Evolutionary conservation across 2,888 invertebrate genomes (phyloP).

Genomic region (Trissoscelio sp.): DNA sequence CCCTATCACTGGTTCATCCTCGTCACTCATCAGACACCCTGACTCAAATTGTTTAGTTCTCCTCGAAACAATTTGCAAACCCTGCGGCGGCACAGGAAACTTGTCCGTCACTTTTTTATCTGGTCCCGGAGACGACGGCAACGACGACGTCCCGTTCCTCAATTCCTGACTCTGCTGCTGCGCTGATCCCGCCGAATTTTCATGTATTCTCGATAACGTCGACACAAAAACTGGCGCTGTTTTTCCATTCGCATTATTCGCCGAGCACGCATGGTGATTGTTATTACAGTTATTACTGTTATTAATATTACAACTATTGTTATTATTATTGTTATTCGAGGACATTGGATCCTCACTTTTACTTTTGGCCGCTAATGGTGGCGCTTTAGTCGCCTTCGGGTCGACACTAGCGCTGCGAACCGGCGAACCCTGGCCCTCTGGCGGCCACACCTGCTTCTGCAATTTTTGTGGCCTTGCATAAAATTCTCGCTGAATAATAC

Average conservation of each 20-base stretch:
- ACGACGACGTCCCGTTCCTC: slow-evolving; percentile 84
- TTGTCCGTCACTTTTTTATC: slow-evolving; percentile 79
- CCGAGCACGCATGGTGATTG: slow-evolving; percentile 82
- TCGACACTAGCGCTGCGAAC: slow-evolving; percentile 40
- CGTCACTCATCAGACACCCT: slow-evolving; percentile 85
- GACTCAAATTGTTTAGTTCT: slow-evolving; percentile 90
- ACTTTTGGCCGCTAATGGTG: slow-evolving; percentile 20
- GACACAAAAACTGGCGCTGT: slow-evolving; percentile 85
- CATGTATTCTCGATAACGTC: slow-evolving; percentile 87
- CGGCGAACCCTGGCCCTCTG: slow-evolving; percentile 80
- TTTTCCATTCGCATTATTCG: slow-evolving; percentile 71
- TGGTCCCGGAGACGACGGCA: slow-evolving; percentile 81
- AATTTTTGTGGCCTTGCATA: slow-evolving; percentile 92
- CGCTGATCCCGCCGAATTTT: slow-evolving; percentile 83
- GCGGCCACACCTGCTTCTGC: slow-evolving; percentile 89
- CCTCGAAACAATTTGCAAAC: slow-evolving; percentile 88
- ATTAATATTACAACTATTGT: slow-evolving; percentile 58
- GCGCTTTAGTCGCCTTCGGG: neutral
- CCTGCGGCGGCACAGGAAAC: slow-evolving; percentile 80
- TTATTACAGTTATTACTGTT: slow-evolving; percentile 73
- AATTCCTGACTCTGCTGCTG: slow-evolving; percentile 77
- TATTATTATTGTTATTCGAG: slow-evolving; percentile 61
- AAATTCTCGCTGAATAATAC: slow-evolving; percentile 88
- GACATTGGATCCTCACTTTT: slow-evolving; percentile 44
- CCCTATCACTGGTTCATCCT: slow-evolving; percentile 84